These are phyloP conservation scores for Platycnemis pennipes DNA, from an alignment of 2,888 invertebrate species.

Conservation along the genomic window DNA sequence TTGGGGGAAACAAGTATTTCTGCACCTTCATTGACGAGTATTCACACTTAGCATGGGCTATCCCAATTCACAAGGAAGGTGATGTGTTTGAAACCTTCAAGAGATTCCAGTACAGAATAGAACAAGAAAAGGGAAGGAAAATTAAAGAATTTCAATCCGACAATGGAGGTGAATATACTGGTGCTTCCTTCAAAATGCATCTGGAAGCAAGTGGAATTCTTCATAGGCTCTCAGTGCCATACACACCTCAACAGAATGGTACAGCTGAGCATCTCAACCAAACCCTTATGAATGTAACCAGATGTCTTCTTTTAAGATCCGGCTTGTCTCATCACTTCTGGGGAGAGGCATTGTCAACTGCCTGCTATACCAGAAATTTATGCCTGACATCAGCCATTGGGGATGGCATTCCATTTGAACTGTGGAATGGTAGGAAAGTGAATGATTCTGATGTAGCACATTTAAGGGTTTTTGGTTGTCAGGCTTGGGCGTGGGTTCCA, in stretches of 20 bases:
- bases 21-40: constrained; percentile 47
- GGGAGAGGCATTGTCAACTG: constrained; percentile 10
- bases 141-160: neutral
- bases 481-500: neutral
- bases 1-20: too few species aligned
- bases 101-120: too few species aligned
- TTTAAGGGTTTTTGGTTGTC: neutral
- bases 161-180: constrained; percentile 5
- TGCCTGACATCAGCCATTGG: constrained; percentile 4
- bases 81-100: constrained; percentile 32
- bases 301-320: neutral
- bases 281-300: neutral
- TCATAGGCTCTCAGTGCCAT: neutral
- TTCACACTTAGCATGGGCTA: neutral
- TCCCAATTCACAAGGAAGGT: neutral
- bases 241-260: neutral
- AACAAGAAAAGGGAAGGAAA: too few species aligned
- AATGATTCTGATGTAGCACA: constrained; percentile 1
- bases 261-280: neutral
- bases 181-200: neutral
- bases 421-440: neutral
- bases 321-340: constrained; percentile 36
- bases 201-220: neutral
- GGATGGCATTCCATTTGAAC: neutral
- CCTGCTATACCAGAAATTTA: constrained; percentile 9